Conservation (phyloP, 2,888 invertebrate species). For the Asteroscopus sphinx region DNA sequence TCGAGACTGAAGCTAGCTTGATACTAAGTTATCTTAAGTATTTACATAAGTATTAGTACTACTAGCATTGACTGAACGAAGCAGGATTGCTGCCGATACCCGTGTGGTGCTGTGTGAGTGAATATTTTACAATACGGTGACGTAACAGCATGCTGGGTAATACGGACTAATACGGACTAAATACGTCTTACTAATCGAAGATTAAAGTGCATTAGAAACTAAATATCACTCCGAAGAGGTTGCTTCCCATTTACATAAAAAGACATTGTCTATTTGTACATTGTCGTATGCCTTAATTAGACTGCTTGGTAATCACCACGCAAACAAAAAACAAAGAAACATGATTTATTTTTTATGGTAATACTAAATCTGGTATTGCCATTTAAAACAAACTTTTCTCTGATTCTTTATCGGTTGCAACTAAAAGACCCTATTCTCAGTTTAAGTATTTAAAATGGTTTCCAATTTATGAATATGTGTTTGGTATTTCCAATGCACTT, state of each 20-base stretch:
- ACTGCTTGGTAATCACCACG: no score
- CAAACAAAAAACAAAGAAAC: no score
- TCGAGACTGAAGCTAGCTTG: constrained; percentile 76
- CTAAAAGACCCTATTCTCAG: no score
- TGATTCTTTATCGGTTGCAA: no score
- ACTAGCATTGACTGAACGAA: constrained; percentile 40
- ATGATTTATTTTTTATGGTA: no score
- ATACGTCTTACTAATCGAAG: constrained; percentile 21
- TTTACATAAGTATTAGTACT: constrained; percentile 30
- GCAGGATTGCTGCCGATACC: constrained; percentile 61
- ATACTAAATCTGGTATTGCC: no score
- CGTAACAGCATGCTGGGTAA: constrained; percentile 67
- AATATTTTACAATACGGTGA: constrained; percentile 56
- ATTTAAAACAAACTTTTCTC: no score
- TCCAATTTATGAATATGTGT: not conserved
- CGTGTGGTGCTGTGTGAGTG: constrained; percentile 68
- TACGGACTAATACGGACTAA: constrained; percentile 9
- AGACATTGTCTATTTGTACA: no score
- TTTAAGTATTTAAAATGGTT: no score
- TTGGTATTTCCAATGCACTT: constrained; percentile 27
- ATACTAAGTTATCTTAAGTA: constrained; percentile 55
- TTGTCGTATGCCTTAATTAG: no score
- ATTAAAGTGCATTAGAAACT: constrained; percentile 37
- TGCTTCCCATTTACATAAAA: no score
- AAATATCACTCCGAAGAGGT: no score